A percentile compares a stretch with the other conserved stretches of the same genome.
Evolutionary conservation across 1,140 invertebrate genomes (phyloP).

Genomic region (Lasioglossum albipes): DNA sequence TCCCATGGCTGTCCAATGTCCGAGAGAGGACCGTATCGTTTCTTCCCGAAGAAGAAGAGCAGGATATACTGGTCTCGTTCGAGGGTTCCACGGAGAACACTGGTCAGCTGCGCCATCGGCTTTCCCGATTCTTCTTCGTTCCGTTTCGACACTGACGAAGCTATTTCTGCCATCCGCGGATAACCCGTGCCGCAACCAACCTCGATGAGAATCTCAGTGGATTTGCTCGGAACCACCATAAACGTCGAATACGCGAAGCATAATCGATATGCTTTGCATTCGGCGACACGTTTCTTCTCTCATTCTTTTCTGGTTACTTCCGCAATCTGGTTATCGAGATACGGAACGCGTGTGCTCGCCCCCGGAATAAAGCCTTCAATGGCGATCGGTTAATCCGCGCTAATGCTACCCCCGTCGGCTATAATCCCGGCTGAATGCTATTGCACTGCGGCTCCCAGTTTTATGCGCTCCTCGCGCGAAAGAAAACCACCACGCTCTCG

Average conservation of each 20-base stretch:
- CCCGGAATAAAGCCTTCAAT: background rate
- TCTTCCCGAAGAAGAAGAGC: background rate
- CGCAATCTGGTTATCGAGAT: background rate
- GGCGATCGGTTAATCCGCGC: slow-evolving; percentile 36
- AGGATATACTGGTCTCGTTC: background rate
- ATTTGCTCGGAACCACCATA: background rate
- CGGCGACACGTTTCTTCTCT: background rate
- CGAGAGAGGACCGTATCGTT: background rate
- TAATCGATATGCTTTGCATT: background rate
- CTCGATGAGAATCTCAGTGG: too few species aligned
- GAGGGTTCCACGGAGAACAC: background rate
- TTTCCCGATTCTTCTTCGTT: slow-evolving; percentile 15
- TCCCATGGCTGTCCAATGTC: background rate
- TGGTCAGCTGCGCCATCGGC: background rate
- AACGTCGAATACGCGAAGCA: background rate
- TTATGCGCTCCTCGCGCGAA: too few species aligned
- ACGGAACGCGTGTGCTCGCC: background rate
- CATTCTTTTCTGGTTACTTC: background rate
- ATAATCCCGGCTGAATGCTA: slow-evolving; percentile 38
- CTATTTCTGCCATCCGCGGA: background rate
- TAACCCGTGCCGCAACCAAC: background rate
- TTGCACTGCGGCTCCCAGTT: background rate
- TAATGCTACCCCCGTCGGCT: slow-evolving; percentile 29
- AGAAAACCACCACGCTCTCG: too few species aligned
- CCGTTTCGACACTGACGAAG: slow-evolving; percentile 13